Percentiles rank a stretch among this genome's conserved stretches.
Conservation (phyloP, 2,888 invertebrate genomes). For the Ormyrus thymus region DNA sequence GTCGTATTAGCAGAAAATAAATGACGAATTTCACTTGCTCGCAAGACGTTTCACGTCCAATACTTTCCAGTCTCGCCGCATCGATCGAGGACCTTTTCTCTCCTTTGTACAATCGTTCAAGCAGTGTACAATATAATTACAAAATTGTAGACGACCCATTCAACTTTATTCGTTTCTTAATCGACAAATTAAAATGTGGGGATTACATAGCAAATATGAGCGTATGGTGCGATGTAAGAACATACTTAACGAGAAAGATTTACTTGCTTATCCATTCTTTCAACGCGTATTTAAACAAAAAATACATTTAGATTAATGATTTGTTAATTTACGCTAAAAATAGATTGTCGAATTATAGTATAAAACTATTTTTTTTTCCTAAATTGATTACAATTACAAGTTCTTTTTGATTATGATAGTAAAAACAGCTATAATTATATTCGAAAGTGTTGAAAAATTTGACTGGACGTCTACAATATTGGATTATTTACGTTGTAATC, state of each 20-base stretch:
- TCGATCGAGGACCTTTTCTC: conserved; percentile 24
- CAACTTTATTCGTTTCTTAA: conserved; percentile 8
- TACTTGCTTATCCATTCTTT: no score
- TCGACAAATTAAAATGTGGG: no score
- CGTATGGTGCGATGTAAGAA: no score
- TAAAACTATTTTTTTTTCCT: no score
- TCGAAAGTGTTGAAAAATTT: conserved; percentile 17
- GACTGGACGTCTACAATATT: conserved; percentile 42
- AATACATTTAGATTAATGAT: no score
- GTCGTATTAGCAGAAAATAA: background rate
- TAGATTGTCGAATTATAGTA: no score
- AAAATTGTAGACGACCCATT: conserved; percentile 39
- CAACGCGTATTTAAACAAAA: no score
- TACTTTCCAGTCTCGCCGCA: background rate
- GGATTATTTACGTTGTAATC: background rate
- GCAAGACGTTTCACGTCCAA: conserved; percentile 30
- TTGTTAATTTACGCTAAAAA: no score
- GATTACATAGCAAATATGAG: no score
- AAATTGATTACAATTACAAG: no score
- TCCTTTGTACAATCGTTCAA: conserved; percentile 26
- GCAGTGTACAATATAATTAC: background rate
- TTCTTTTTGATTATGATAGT: background rate
- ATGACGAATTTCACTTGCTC: conserved; percentile 9
- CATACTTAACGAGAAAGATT: no score
- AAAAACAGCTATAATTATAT: background rate